Evolutionary conservation across 2,113 vertebrate genomes (phyloP).

Genomic region (Xiphophorus hellerii): DNA sequence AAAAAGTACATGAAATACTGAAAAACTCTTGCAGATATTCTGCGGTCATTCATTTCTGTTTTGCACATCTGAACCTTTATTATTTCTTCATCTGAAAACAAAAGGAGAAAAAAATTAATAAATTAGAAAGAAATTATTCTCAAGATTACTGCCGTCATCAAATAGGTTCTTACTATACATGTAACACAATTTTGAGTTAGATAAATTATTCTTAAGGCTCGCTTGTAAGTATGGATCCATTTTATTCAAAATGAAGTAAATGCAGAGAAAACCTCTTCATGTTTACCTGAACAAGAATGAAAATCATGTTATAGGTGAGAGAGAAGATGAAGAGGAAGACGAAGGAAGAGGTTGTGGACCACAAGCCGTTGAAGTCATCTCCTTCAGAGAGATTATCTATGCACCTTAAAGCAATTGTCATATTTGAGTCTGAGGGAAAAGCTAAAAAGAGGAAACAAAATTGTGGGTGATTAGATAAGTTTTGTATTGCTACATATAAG

Average conservation of each 20-base stretch:
- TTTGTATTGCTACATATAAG: too few relatives aligned
- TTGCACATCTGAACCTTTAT: too few relatives aligned
- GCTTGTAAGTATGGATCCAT: neutral
- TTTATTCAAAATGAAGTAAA: neutral
- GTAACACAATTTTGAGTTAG: too few relatives aligned
- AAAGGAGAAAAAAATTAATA: too few relatives aligned
- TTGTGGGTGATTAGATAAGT: neutral
- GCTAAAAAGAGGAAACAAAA: slow-evolving; percentile 30
- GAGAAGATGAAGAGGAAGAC: slow-evolving; percentile 48
- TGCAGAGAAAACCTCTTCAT: neutral
- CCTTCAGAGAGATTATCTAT: neutral
- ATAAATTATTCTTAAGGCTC: too few relatives aligned
- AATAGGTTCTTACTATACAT: too few relatives aligned
- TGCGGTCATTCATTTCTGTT: too few relatives aligned
- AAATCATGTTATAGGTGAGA: slow-evolving; percentile 36
- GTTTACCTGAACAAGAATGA: slow-evolving; percentile 57
- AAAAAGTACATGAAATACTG: too few relatives aligned
- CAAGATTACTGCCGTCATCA: too few relatives aligned
- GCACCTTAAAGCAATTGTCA: neutral
- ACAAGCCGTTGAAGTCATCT: slow-evolving; percentile 49
- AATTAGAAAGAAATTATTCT: too few relatives aligned
- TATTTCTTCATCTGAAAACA: too few relatives aligned
- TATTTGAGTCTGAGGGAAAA: neutral
- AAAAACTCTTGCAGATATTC: too few relatives aligned
- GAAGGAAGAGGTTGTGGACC: slow-evolving; percentile 43